These are phyloP conservation scores for Machimus rusticus DNA, from an alignment of 2,888 invertebrate species.

Conservation along the genomic window DNA sequence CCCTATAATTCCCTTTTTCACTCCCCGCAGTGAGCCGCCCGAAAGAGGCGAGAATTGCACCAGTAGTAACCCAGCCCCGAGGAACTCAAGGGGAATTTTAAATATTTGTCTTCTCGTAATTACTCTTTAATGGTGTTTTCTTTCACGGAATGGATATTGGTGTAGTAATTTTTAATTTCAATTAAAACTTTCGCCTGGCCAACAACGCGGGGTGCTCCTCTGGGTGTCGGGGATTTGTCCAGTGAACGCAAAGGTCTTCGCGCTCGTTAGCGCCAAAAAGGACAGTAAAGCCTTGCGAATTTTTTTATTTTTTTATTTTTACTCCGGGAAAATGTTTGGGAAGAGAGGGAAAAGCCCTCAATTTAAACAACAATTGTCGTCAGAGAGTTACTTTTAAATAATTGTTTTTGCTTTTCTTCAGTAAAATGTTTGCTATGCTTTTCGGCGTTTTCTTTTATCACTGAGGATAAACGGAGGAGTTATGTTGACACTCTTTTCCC, in stretches of 20 bases:
- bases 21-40: background rate
- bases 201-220: background rate
- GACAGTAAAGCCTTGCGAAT: background rate
- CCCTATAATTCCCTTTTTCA: background rate
- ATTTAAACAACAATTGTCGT: background rate
- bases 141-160: conserved; percentile 10
- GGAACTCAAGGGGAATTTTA: background rate
- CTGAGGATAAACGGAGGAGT: background rate
- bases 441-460: background rate
- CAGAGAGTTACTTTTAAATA: background rate
- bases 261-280: background rate
- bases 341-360: background rate
- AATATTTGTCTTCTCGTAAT: conserved; percentile 32
- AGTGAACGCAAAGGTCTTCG: background rate
- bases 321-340: background rate
- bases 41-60: background rate
- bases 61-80: background rate
- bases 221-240: background rate
- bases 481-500: background rate
- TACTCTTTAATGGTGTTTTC: conserved; percentile 27
- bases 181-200: conserved; percentile 13
- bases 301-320: background rate
- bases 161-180: conserved; percentile 32
- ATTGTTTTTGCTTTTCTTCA: background rate
- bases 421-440: background rate